A percentile compares a stretch with the other conserved stretches of the same genome.
These are phyloP conservation scores for Nibea coibor DNA, from an alignment of 2,113 vertebrate species.

Conservation along the genomic window DNA sequence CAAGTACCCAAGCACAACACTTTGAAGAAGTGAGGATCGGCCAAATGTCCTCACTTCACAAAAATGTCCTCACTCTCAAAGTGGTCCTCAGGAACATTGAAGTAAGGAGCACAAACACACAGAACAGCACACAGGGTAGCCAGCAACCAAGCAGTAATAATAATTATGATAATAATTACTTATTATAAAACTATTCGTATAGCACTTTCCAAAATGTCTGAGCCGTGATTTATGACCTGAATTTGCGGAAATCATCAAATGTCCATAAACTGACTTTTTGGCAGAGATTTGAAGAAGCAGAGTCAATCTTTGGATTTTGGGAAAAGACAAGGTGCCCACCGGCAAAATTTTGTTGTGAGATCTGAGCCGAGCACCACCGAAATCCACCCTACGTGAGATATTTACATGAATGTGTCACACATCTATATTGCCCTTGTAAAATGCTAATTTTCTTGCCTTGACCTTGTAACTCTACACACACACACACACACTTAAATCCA, in stretches of 20 bases:
- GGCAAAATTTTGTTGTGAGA: background rate
- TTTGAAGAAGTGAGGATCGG: background rate
- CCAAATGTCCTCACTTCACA: background rate
- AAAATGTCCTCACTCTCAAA: slow-evolving; percentile 4
- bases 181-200: background rate
- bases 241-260: too few species aligned
- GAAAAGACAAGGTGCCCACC: too few species aligned
- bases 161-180: background rate
- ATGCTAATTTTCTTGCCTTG: background rate
- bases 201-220: too few species aligned
- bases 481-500: too few species aligned
- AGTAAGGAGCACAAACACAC: background rate
- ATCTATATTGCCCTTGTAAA: background rate
- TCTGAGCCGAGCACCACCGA: background rate
- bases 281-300: too few species aligned
- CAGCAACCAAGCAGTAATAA: background rate
- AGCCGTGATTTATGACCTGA: too few species aligned
- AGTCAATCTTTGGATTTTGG: background rate
- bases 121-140: background rate
- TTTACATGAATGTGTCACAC: background rate
- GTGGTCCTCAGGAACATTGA: background rate
- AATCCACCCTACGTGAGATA: background rate
- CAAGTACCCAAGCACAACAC: background rate
- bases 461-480: too few species aligned
- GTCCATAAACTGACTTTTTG: too few species aligned